Evolutionary conservation across 2,113 vertebrate genomes (phyloP).

Genomic region (Eretmochelys imbricata): DNA sequence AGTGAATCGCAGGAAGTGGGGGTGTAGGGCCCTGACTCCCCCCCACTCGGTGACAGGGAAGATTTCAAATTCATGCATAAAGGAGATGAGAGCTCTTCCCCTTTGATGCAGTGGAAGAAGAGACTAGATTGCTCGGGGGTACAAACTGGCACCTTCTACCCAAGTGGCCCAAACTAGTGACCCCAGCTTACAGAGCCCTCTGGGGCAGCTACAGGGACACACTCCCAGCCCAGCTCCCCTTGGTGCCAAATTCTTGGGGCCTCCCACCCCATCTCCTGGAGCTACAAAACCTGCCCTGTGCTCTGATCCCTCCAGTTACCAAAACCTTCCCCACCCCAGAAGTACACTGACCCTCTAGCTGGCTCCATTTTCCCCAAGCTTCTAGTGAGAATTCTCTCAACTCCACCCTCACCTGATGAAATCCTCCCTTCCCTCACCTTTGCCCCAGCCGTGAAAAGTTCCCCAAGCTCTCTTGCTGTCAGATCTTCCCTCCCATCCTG

Average conservation of each 20-base stretch:
- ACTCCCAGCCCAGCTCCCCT: background rate
- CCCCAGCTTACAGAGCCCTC: background rate
- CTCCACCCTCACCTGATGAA: background rate
- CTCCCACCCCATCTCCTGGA: background rate
- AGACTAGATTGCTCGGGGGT: background rate
- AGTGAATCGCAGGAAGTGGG: too few species aligned
- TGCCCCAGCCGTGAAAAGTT: background rate
- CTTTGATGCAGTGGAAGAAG: background rate
- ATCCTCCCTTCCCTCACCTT: background rate
- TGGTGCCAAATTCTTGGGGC: background rate
- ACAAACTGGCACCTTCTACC: background rate
- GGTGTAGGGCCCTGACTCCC: too few species aligned
- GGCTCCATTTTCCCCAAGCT: background rate
- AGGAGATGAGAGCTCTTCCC: background rate
- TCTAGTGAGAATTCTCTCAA: background rate
- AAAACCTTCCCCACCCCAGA: fast-evolving
- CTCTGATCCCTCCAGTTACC: background rate
- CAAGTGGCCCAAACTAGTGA: background rate
- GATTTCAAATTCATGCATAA: background rate
- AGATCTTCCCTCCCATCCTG: background rate
- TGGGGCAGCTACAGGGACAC: background rate
- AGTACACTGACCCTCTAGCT: background rate
- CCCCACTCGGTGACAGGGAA: background rate
- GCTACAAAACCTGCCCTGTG: background rate
- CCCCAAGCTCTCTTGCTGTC: background rate